Percentiles rank a stretch among this genome's conserved stretches.
Evolutionary conservation across 2,888 invertebrate genomes (phyloP).

Genomic region (Alsophila aescularia): DNA sequence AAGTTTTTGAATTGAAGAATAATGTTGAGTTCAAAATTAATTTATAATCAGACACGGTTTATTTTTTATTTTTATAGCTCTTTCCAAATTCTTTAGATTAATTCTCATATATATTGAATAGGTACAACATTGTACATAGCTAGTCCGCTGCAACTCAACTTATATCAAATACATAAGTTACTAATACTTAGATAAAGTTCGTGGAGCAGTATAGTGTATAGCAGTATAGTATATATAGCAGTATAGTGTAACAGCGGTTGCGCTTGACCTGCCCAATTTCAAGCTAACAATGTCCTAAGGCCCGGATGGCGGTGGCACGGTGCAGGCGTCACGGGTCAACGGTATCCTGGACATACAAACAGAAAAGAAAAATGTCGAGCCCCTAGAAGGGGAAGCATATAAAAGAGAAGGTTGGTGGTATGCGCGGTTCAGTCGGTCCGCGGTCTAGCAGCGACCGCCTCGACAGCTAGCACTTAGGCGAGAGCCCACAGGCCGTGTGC

Average conservation of each 20-base stretch:
- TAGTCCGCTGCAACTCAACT: too few species aligned
- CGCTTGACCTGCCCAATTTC: conserved; percentile 45
- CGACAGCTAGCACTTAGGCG: conserved; percentile 49
- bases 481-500: conserved; percentile 42
- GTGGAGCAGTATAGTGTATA: background rate
- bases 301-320: conserved; percentile 41
- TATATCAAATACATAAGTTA: too few species aligned
- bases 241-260: conserved; percentile 14
- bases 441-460: conserved; percentile 57
- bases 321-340: conserved; percentile 56
- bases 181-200: background rate
- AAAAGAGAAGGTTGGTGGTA: conserved; percentile 67
- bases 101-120: too few species aligned
- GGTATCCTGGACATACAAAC: conserved; percentile 50
- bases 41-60: too few species aligned
- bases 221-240: background rate
- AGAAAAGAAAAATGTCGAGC: conserved; percentile 57
- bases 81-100: too few species aligned
- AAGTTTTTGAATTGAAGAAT: too few species aligned
- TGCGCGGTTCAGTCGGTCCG: conserved; percentile 75
- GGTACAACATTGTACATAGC: too few species aligned
- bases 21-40: too few species aligned
- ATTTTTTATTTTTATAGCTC: too few species aligned
- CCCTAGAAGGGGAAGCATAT: conserved; percentile 72
- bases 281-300: conserved; percentile 45